phyloP scores from a whole-genome alignment of 2,113 vertebrate species.

The Romanogobio albipinnatus region DNA sequence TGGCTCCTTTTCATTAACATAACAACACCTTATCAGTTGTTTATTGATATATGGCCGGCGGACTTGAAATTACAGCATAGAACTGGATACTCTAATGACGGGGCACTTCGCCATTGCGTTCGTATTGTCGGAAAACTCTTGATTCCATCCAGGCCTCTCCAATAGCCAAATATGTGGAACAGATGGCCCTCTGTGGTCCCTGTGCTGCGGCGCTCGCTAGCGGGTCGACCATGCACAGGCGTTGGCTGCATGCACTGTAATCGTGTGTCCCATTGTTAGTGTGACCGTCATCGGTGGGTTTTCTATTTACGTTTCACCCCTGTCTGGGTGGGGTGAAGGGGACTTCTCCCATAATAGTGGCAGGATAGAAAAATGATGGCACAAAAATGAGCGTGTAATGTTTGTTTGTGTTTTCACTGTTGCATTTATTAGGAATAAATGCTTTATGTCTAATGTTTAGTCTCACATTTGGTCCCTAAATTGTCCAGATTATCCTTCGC shows the following conservation, averaged over 20 bases:
- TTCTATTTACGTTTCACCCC: conserved; percentile 47
- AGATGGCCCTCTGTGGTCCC: conserved; percentile 50
- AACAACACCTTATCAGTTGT: conserved; percentile 5
- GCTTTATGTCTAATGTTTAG: not conserved
- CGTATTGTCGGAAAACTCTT: conserved; percentile 20
- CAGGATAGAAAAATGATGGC: not conserved
- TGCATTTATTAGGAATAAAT: too few species aligned
- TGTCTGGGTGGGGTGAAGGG: conserved; percentile 23
- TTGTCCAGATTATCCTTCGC: not conserved
- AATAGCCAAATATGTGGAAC: conserved; percentile 47
- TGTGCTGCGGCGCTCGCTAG: conserved; percentile 17
- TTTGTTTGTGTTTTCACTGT: not conserved
- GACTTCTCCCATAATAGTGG: conserved; percentile 12
- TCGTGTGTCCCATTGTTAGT: conserved; percentile 55
- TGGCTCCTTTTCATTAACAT: not conserved
- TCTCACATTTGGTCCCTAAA: not conserved
- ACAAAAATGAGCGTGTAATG: not conserved
- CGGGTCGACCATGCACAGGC: conserved; percentile 37
- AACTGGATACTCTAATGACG: conserved; percentile 34
- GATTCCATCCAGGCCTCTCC: conserved; percentile 31
- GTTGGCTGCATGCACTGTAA: conserved; percentile 56
- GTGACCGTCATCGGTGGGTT: conserved; percentile 32
- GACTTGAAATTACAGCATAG: not conserved
- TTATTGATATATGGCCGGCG: not conserved
- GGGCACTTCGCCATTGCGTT: conserved; percentile 28